A percentile compares a stretch with the other conserved stretches of the same genome.
These are phyloP conservation scores for Drosophila fungiperda DNA, from an alignment of 2,888 invertebrate genomes.

Conservation along the genomic window DNA sequence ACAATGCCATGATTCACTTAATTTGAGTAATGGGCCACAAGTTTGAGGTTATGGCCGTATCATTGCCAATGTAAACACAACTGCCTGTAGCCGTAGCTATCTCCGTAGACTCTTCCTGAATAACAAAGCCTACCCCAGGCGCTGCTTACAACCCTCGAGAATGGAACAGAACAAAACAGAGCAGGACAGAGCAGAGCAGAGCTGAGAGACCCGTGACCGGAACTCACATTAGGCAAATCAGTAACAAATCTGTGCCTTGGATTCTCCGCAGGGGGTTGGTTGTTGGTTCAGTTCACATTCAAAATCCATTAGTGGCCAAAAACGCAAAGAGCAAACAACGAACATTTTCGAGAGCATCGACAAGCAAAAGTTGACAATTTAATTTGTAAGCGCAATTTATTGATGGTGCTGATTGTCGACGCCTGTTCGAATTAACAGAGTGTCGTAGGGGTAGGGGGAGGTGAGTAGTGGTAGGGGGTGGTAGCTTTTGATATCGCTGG, in stretches of 20 bases:
- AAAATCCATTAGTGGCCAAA: constrained; percentile 74
- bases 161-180: neutral
- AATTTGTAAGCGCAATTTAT: constrained; percentile 76
- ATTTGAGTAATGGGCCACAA: constrained; percentile 80
- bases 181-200: neutral
- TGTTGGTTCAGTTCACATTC: constrained; percentile 45
- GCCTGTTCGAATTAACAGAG: constrained; percentile 13
- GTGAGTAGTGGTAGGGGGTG: neutral
- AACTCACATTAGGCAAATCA: constrained; percentile 63
- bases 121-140: constrained; percentile 68
- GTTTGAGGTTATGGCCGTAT: constrained; percentile 72
- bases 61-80: constrained; percentile 77
- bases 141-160: constrained; percentile 50
- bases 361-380: constrained; percentile 74
- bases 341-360: constrained; percentile 40
- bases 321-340: constrained; percentile 61
- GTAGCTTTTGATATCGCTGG: constrained; percentile 27
- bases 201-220: constrained; percentile 22
- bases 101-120: constrained; percentile 18
- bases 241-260: constrained; percentile 27
- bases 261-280: constrained; percentile 4
- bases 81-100: constrained; percentile 14
- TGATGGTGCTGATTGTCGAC: constrained; percentile 59
- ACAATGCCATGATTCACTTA: constrained; percentile 81
- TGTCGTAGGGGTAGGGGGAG: too few relatives aligned